phyloP scores from a whole-genome alignment of 2,888 invertebrate genomes.

The Gisinianus flammeolus region DNA sequence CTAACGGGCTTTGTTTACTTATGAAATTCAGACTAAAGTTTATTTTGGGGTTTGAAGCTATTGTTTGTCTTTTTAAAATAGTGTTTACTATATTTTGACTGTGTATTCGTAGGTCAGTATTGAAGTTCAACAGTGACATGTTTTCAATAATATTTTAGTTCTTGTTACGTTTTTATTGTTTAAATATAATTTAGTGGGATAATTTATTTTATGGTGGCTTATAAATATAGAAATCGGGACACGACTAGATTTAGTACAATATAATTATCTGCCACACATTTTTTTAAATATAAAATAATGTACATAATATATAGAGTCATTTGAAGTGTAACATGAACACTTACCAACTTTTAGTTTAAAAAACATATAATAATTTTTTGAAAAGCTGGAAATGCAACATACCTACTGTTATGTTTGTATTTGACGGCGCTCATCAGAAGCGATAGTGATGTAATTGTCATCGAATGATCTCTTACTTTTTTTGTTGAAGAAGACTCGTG shows the following conservation, averaged over 20 bases:
- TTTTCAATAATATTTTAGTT: too few relatives aligned
- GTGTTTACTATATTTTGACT: too few relatives aligned
- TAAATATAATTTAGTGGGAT: too few relatives aligned
- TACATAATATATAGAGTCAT: background rate
- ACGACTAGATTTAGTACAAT: background rate
- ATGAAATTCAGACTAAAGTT: too few relatives aligned
- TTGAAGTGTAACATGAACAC: background rate
- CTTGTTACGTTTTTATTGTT: too few relatives aligned
- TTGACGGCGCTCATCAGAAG: conserved; percentile 22
- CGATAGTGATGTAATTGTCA: conserved; percentile 25
- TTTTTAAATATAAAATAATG: background rate
- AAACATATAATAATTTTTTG: background rate
- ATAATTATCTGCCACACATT: background rate
- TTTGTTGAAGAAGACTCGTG: conserved; percentile 1
- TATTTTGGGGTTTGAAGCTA: too few relatives aligned
- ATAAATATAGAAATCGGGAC: too few relatives aligned
- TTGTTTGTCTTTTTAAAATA: too few relatives aligned
- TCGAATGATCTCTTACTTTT: conserved; percentile 23
- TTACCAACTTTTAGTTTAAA: background rate
- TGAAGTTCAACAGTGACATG: too few relatives aligned
- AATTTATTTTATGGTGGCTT: too few relatives aligned
- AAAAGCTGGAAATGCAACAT: background rate
- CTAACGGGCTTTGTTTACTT: too few relatives aligned
- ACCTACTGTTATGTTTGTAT: background rate
- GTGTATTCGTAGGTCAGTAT: too few relatives aligned